Evolutionary conservation across 2,888 invertebrate genomes (phyloP), one percentile per base, ranked within the genome.

Genomic region (Kryphioiulus occultus): DNA sequence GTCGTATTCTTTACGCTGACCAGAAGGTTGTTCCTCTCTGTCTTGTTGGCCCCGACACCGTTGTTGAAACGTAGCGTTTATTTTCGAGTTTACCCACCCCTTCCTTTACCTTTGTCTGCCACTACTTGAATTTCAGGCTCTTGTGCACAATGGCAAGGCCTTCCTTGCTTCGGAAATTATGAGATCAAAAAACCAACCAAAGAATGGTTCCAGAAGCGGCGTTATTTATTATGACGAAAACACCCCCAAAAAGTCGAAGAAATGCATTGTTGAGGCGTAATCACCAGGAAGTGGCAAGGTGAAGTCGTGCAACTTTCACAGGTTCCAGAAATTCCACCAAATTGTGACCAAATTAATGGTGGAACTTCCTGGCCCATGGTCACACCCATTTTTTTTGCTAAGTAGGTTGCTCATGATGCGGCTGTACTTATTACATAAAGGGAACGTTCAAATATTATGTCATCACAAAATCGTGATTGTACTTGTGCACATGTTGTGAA

Each of bases 161-260:
- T n/a, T n/a, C 59, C 59, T 9, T 59, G 19, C 19, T 9, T 39
- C 9, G 39, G 39, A 59, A 59, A 59, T 59, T 59, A 59, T 59
- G 59, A 59, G 59, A 59, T 59, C 59, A 59, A 59, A 59, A 59
- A 59, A n/a, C 12, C 19, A n/a, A n/a, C 1, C 2, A 26, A n/a
- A 68, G 68, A 68, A 26, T 4, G 19, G 26, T 12, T 68, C 26
- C 68, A 68, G 68, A 68, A 22, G 26, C 22, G 22, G 19, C 26
- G 22, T 68, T 68, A 68, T 68, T 68, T 68, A n/a, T n/a, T n/a
- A 68, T 68, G 22, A 26, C 68, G 68, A 26, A 68, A 68, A 68
- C 68, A 26, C 68, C 68, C 68, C 68, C 22, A 68, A 68, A 68
- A 68, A 68, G 68, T 19, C 68, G 68, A 26, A 9, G 22, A 68